phyloP scores from a whole-genome alignment of 2,797 vertebrate species.

The Semotilus atromaculatus region DNA sequence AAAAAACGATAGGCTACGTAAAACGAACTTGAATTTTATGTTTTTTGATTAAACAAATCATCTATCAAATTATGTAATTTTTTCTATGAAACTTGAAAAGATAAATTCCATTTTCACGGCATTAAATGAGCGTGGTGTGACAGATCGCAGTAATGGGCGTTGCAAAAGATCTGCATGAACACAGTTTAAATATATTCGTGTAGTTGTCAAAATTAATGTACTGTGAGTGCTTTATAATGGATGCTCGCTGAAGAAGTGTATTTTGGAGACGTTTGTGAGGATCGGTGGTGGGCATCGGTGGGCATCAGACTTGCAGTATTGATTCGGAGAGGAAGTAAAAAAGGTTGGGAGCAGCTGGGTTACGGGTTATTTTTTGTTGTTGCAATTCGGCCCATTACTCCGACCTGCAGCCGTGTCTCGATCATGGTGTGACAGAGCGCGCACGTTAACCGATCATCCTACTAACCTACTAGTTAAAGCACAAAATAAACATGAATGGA shows the following conservation, averaged over 20 bases:
- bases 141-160: neutral
- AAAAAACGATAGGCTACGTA: neutral
- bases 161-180: neutral
- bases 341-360: too few relatives aligned
- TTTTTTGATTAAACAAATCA: neutral
- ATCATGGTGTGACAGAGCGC: neutral
- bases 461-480: neutral
- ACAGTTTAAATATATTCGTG: too few relatives aligned
- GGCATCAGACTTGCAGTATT: too few relatives aligned
- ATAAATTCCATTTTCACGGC: neutral
- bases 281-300: too few relatives aligned
- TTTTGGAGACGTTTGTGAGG: too few relatives aligned
- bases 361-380: too few relatives aligned
- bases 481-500: neutral
- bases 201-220: too few relatives aligned
- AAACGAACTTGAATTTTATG: conserved; percentile 5
- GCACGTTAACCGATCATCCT: neutral
- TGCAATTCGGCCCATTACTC: neutral
- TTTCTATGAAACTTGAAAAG: neutral
- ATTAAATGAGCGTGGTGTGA: neutral
- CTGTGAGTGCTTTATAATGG: too few relatives aligned
- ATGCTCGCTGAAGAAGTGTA: too few relatives aligned
- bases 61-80: neutral
- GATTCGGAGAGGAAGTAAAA: too few relatives aligned
- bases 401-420: neutral